Conservation (phyloP, 2,113 vertebrate species). For the Haplochromis vanheusdeni region DNA sequence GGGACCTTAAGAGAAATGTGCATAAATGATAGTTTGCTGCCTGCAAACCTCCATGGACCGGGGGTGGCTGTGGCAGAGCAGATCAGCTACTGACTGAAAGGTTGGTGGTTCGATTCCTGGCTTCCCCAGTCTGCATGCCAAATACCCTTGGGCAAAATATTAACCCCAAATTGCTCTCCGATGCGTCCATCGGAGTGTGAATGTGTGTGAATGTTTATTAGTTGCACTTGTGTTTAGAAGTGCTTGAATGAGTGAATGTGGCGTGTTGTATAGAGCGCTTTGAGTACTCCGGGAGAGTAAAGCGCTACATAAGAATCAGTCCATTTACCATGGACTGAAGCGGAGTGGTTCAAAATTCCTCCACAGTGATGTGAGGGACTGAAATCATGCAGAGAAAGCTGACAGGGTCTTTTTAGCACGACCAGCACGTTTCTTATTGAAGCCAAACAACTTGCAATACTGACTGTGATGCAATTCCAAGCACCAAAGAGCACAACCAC, state of each 20-base stretch:
- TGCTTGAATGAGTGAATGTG: not conserved
- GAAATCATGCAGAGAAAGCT: not conserved
- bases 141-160: rapidly evolving
- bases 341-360: rapidly evolving
- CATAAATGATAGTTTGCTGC: not conserved
- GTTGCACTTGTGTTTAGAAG: not conserved
- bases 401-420: not conserved
- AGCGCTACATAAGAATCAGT: rapidly evolving
- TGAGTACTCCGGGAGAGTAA: rapidly evolving
- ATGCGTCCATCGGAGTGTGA: rapidly evolving
- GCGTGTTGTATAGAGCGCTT: rapidly evolving
- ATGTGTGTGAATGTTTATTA: not conserved
- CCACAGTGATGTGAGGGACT: not conserved
- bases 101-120: not conserved
- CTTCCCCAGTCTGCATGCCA: not conserved
- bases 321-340: not conserved
- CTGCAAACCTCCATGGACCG: not conserved
- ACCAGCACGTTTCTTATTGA: not conserved
- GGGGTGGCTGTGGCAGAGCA: not conserved
- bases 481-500: not conserved
- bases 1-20: not conserved
- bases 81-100: not conserved
- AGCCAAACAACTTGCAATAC: not conserved
- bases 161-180: not conserved
- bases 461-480: not conserved